Evolutionary conservation across 2,797 vertebrate genomes (phyloP), one percentile per base, ranked within the genome.

Genomic region (Coregonus suidteri): DNA sequence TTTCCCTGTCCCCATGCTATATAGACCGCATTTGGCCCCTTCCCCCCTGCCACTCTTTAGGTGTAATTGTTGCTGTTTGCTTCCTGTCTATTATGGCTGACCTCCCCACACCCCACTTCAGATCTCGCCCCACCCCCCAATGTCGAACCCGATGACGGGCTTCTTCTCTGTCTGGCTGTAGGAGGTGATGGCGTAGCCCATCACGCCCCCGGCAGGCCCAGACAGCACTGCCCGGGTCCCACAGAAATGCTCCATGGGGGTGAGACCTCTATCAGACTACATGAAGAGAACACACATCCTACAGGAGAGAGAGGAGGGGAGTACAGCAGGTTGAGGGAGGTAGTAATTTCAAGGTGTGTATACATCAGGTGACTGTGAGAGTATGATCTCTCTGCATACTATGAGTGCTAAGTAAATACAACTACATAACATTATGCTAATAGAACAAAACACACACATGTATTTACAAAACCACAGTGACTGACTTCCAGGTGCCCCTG

Each of bases 271-370:
- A 0, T 98, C 97, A 0, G 97, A 98, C 89, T 97, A 96, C 97
- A 98, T 99, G 91, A 99, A 98, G 84, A 98, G 87, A 71, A 99
- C 96, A 31, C 94, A 97, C 95, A 1, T 91, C 95, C 97, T 98
- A 88, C 56, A 59, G 37, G 25, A 25, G 25, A 25, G 25, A 25
- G 25, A 25, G 25, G 25, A 25, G 25, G 25, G 25, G 25, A 25
- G 25, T 25, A 25, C 25, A 25, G 25, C 25, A 25, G 25, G 25
- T 25, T 25, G 25, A 25, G 59, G 9, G n/a, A 6, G 20, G 41
- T 2, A 47, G 41, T 11, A 9, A 13, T 47, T 47, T 47, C 9
- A 47, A 47, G 41, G 2, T 47, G 41, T 47, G n/a, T 25, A 77
- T 30, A 35, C 64, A 7, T 37, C 68, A 13, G 51, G 34, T 52